Conservation (phyloP, 2,797 vertebrate genomes). For the Cephalopachus bancanus region DNA sequence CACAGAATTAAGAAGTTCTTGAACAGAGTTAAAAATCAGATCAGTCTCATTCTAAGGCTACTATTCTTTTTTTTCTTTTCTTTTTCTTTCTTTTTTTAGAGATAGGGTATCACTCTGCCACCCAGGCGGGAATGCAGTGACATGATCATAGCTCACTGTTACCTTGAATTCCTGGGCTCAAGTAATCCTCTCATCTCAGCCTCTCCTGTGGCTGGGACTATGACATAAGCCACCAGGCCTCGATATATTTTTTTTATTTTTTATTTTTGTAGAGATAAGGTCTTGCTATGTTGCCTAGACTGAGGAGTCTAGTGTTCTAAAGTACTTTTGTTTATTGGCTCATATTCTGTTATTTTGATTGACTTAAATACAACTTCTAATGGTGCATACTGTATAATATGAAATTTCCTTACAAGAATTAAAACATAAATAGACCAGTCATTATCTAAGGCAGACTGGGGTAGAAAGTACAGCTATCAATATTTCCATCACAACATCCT, state of each 20-base stretch:
- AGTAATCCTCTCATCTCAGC: no score
- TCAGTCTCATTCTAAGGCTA: neutral
- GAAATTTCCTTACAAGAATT: neutral
- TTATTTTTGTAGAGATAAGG: no score
- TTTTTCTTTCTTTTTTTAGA: no score
- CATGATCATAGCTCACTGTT: no score
- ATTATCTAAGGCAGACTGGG: neutral
- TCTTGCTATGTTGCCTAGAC: no score
- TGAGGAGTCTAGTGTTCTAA: neutral
- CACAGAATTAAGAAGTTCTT: neutral
- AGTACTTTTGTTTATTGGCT: neutral
- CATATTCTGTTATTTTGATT: neutral
- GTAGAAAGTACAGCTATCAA: neutral
- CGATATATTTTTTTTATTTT: no score
- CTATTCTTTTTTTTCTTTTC: no score
- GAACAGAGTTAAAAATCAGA: neutral
- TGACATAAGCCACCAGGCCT: no score
- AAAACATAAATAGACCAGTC: conserved; percentile 15
- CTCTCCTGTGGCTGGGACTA: no score
- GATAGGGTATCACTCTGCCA: no score
- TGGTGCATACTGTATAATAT: neutral
- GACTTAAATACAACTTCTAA: neutral
- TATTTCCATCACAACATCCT: neutral
- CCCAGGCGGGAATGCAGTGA: no score
- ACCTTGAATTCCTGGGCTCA: no score